These are phyloP conservation scores for Phenganax stokvisi DNA, from an alignment of 92 coral and sea anemone genomes.

Conservation along the genomic window DNA sequence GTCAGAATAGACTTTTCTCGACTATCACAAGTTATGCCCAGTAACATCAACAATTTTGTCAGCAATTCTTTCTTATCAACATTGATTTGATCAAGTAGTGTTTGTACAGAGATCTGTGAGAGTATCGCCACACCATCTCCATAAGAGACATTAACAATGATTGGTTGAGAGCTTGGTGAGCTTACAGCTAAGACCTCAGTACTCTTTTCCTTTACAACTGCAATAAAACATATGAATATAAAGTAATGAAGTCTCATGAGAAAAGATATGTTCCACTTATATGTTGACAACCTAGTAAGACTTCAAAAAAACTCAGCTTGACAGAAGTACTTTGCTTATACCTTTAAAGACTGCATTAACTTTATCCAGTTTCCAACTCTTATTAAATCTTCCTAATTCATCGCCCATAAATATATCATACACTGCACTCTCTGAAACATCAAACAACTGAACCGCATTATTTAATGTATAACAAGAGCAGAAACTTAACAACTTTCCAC, in stretches of 20 bases:
- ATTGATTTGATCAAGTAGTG: conserved; percentile 34
- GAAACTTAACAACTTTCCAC: conserved; percentile 70
- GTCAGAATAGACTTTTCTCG: conserved; percentile 56
- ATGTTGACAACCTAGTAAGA: neutral
- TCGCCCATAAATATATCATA: neutral
- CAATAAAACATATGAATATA: neutral
- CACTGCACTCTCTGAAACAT: neutral
- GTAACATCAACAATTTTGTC: conserved; percentile 47
- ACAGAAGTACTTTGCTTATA: neutral
- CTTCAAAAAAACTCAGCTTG: neutral
- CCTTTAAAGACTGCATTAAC: conserved; percentile 22
- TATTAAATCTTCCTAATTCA: neutral
- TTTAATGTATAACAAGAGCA: conserved; percentile 33
- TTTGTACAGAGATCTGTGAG: conserved; percentile 42
- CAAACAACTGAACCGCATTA: neutral
- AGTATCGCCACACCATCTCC: conserved; percentile 61
- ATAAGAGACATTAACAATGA: conserved; percentile 49
- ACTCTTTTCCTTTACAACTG: conserved; percentile 21
- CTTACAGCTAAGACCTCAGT: conserved; percentile 49
- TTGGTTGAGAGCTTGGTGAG: conserved; percentile 48
- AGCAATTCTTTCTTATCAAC: conserved; percentile 39
- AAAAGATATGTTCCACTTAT: neutral
- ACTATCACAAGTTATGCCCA: conserved; percentile 58
- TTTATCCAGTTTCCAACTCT: neutral
- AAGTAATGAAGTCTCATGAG: neutral